A percentile compares a stretch with the other conserved stretches of the same genome.
phyloP scores from a whole-genome alignment of 1,140 invertebrate species.

The Scaptodrosophila lebanonensis region DNA sequence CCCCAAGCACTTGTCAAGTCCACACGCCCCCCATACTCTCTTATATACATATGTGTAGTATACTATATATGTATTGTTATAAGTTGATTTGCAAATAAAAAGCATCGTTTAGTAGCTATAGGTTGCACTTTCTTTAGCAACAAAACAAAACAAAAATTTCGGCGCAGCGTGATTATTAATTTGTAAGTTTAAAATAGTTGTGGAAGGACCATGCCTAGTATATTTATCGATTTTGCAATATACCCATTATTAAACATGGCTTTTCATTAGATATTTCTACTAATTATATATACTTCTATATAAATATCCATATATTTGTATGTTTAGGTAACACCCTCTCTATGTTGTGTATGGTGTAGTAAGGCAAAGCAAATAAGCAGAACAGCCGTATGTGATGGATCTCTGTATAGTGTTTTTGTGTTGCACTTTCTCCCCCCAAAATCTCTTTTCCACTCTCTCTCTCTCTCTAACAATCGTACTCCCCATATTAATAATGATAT shows the following conservation, averaged over 20 bases:
- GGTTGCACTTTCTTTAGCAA: too few species aligned
- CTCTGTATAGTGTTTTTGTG: conserved; percentile 51
- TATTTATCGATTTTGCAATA: too few species aligned
- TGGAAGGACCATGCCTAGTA: conserved; percentile 15
- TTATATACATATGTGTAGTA: not conserved
- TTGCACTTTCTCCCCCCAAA: not conserved
- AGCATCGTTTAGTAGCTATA: too few species aligned
- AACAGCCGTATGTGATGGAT: conserved; percentile 71
- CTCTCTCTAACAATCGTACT: conserved; percentile 43
- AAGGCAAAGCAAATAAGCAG: conserved; percentile 44
- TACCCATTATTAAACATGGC: too few species aligned
- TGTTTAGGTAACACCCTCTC: too few species aligned
- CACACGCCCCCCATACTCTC: conserved; percentile 7
- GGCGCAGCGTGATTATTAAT: conserved; percentile 73
- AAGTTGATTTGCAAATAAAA: conserved; percentile 33
- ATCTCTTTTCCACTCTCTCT: conserved; percentile 16
- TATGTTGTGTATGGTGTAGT: conserved; percentile 43
- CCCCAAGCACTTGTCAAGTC: not conserved
- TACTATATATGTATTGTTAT: conserved; percentile 34
- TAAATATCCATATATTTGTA: conserved; percentile 33
- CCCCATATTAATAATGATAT: too few species aligned
- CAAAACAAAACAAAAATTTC: conserved; percentile 36
- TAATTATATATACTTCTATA: too few species aligned
- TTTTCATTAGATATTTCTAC: too few species aligned
- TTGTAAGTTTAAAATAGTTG: conserved; percentile 55